Conservation (phyloP, 2,797 vertebrate species). For the Cyprinella venusta region DNA sequence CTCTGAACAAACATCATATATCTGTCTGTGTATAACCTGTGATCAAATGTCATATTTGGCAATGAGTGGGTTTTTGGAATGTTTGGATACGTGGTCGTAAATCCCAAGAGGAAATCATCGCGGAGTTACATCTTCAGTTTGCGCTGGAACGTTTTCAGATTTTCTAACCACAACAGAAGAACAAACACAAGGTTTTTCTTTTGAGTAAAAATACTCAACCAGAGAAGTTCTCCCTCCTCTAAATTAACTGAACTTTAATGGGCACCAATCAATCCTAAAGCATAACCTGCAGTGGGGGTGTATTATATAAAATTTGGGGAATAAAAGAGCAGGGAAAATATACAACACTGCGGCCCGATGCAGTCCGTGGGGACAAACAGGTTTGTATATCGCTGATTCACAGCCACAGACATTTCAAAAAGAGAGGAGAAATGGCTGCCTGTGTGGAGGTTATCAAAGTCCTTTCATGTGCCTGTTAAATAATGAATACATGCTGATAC, state of each 20-base stretch:
- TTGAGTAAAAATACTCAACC: neutral
- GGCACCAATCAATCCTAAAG: slow-evolving; percentile 16
- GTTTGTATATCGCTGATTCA: slow-evolving; percentile 63
- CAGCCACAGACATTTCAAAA: slow-evolving; percentile 50
- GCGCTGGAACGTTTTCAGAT: neutral
- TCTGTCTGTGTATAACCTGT: slow-evolving; percentile 56
- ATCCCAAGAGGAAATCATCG: slow-evolving; percentile 29
- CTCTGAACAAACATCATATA: slow-evolving; percentile 62
- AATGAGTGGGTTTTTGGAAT: slow-evolving; percentile 51
- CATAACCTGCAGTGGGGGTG: neutral
- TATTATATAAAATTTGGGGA: neutral
- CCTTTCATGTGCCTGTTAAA: slow-evolving; percentile 63
- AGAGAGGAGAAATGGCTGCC: slow-evolving; percentile 51
- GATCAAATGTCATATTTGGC: slow-evolving; percentile 56
- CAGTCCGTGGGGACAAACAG: slow-evolving; percentile 36
- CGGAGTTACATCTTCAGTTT: slow-evolving; percentile 21
- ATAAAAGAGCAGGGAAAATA: slow-evolving; percentile 29
- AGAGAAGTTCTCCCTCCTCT: neutral
- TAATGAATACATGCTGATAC: slow-evolving; percentile 65
- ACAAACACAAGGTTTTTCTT: neutral
- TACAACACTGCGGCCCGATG: slow-evolving; percentile 33
- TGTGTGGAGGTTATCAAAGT: slow-evolving; percentile 62
- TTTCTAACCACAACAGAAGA: slow-evolving; percentile 17
- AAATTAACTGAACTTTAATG: neutral
- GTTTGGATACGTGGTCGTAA: slow-evolving; percentile 40